Base-by-base conservation (phyloP, 2,797 vertebrate genomes). In the Lerista edwardsae region DNA sequence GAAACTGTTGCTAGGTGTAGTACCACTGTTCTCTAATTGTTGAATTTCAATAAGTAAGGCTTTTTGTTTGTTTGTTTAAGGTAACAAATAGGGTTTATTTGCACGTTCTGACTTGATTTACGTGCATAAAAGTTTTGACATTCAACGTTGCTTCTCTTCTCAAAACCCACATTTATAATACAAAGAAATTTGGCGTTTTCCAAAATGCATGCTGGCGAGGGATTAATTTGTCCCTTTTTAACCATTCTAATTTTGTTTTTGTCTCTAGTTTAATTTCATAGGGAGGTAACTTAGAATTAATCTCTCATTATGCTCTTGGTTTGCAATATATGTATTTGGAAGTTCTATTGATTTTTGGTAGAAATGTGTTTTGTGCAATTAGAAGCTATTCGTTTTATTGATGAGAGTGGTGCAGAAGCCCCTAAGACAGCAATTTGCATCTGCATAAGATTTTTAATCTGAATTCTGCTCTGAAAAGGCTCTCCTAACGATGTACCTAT, bases 401-500 rank as follows among this genome's bases (percentile, higher is more conserved):
- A 47, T 78, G n/a, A 23, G 69, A 34, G 62, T 29, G 21, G 67
- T 71, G 39, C 23, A 51, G 39, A 62, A 78, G 39, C 39, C 31
- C 27, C 39, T 29, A 59, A 62, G 44, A 39, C 55, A 55, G 29
- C 31, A 64, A 51, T 78, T 78, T 72, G 12, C 55, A 78, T 79
- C 77, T 78, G 41, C 73, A 39, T 90, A 87, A 75, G 10, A 57
- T 89, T 90, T 91, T 71, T 89, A 81, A 68, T 88, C 85, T 73
- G 69, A 84, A 87, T 88, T 89, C 86, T 91, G 29, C 77, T 92
- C 84, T 92, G 72, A 91, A 93, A 92, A 93, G 87, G 85, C 83
- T 88, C 90, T 76, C 83, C 88, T 94, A 94, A 94, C 94, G 94
- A 92, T 87, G 90, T 94, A 91, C 92, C 94, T 94, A 89, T 95